Evolutionary conservation across 2,797 vertebrate genomes (phyloP).

Genomic region (Arrhamphus sclerolepis): DNA sequence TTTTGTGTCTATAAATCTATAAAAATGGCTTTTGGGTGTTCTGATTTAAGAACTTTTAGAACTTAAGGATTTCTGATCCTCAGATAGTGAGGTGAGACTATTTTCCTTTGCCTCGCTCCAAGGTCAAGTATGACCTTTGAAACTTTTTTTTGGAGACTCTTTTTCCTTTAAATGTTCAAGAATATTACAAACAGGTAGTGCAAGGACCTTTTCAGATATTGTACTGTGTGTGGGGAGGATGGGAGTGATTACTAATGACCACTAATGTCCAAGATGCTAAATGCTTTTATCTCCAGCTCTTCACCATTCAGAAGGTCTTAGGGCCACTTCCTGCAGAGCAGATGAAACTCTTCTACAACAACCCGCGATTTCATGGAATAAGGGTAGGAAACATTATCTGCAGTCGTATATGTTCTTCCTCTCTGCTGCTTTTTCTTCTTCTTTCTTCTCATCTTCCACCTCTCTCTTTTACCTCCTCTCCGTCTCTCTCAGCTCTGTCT

Average conservation of each 20-base stretch:
- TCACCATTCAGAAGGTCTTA: conserved; percentile 95
- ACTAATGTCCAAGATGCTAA: neutral
- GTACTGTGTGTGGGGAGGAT: neutral
- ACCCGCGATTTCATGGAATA: conserved; percentile 94
- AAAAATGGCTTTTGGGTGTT: too few relatives aligned
- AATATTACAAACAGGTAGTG: neutral
- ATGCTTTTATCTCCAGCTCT: conserved; percentile 81
- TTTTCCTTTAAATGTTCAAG: neutral
- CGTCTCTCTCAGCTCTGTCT: conserved; percentile 30
- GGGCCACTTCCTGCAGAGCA: conserved; percentile 93
- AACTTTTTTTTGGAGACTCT: neutral
- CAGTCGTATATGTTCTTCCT: conserved; percentile 1
- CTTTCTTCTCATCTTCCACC: conserved; percentile 4
- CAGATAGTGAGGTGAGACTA: too few relatives aligned
- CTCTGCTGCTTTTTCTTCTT: conserved; percentile 36
- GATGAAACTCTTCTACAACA: conserved; percentile 98
- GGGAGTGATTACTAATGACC: neutral
- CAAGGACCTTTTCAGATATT: neutral
- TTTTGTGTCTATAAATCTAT: too few relatives aligned
- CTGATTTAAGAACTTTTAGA: too few relatives aligned
- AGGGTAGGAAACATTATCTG: conserved; percentile 78
- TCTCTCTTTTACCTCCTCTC: conserved; percentile 30
- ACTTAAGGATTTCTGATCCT: too few relatives aligned
- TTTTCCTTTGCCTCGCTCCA: too few relatives aligned
- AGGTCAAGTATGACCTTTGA: too few relatives aligned